These are phyloP conservation scores for Paedocypris micromegethes DNA, from an alignment of 2,797 vertebrate species.

Conservation along the genomic window DNA sequence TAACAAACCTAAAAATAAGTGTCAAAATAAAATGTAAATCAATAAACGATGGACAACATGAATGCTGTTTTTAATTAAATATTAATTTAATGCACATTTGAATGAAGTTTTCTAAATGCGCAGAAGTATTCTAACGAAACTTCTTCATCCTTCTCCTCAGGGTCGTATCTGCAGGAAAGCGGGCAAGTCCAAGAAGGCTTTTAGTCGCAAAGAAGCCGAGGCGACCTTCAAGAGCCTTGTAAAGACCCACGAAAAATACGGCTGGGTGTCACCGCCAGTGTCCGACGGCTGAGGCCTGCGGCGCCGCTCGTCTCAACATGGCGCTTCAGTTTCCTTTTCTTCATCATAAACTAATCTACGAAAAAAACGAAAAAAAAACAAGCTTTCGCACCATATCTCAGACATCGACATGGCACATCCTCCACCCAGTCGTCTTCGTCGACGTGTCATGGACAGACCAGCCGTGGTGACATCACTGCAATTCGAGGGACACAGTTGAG, in stretches of 20 bases:
- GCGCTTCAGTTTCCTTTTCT: constrained; percentile 46
- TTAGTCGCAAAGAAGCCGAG: constrained; percentile 98
- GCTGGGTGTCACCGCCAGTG: constrained; percentile 96
- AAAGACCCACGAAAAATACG: constrained; percentile 99
- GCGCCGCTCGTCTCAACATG: constrained; percentile 24
- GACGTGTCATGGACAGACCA: constrained; percentile 69
- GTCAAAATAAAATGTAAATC: no score
- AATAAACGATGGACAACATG: no score
- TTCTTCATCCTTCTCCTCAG: constrained; percentile 54
- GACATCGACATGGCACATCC: constrained; percentile 54
- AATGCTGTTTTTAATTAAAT: no score
- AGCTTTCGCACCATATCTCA: constrained; percentile 67
- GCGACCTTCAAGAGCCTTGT: constrained; percentile 99
- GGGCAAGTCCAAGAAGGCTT: constrained; percentile 98
- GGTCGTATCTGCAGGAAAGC: constrained; percentile 98
- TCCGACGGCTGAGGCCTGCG: constrained; percentile 87
- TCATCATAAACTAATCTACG: constrained; percentile 55
- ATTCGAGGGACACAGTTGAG: constrained; percentile 23
- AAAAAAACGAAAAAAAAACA: constrained; percentile 48
- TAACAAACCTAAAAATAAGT: no score
- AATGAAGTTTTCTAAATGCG: no score
- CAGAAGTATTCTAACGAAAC: no score
- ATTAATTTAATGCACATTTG: no score
- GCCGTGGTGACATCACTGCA: constrained; percentile 60
- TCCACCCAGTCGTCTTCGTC: constrained; percentile 70